Evolutionary conservation across 2,888 invertebrate genomes (phyloP).

Genomic region (Caenorhabditis sp.): DNA sequence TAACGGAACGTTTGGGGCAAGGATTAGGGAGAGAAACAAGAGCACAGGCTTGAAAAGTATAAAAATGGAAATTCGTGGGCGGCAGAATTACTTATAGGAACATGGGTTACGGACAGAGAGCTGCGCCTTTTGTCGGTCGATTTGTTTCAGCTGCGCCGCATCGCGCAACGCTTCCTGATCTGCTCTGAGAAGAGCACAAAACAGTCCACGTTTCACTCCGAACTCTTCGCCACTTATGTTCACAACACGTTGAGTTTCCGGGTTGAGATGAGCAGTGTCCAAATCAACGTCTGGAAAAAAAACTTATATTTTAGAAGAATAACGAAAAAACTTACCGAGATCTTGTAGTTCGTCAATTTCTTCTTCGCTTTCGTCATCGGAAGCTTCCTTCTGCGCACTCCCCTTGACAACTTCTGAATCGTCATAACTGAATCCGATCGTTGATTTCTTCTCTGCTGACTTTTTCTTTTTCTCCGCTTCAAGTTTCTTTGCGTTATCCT

Average conservation of each 20-base stretch:
- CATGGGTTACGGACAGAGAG: conserved; percentile 73
- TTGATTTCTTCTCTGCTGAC: conserved; percentile 74
- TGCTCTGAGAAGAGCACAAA: conserved; percentile 72
- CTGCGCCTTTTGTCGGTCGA: conserved; percentile 79
- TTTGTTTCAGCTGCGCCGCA: conserved; percentile 76
- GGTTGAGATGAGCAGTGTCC: conserved; percentile 67
- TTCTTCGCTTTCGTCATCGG: conserved; percentile 61
- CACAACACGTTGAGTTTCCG: conserved; percentile 69
- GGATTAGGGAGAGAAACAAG: too few species aligned
- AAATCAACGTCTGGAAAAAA: conserved; percentile 71
- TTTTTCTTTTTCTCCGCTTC: conserved; percentile 79
- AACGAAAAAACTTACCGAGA: conserved; percentile 57
- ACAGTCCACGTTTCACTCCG: conserved; percentile 62
- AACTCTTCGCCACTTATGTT: conserved; percentile 78
- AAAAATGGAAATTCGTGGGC: not conserved
- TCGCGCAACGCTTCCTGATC: conserved; percentile 77
- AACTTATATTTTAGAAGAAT: too few species aligned
- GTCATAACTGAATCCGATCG: conserved; percentile 80
- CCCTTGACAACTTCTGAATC: conserved; percentile 68
- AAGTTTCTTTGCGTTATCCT: conserved; percentile 54
- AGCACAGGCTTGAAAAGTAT: too few species aligned
- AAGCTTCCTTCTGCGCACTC: conserved; percentile 13
- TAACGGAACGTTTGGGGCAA: too few species aligned
- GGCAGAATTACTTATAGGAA: conserved; percentile 45
- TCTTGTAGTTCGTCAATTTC: conserved; percentile 64